Base-by-base conservation (phyloP, 2,888 invertebrate species). In the Andrena bicolor region DNA sequence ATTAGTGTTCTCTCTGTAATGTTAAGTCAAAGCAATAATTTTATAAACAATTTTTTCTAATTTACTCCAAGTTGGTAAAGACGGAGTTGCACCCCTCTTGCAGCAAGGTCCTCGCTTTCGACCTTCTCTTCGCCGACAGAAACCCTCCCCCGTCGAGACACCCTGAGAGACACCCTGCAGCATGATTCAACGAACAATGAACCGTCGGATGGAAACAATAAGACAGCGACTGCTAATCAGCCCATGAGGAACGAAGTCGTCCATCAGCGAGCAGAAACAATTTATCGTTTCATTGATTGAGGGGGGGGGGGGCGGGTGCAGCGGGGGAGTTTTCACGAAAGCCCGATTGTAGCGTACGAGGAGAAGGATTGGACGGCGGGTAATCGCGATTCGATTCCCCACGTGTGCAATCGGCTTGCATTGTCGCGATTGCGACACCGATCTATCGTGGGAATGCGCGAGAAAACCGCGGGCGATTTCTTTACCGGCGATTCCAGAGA, bases 361-460 rank as follows among this genome's bases (percentile, higher is more conserved):
- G 30, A 30, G 53, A 73, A 53, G 70, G 69, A 32, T 58, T n/a
- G 63, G 63, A 64, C 58, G 60, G 60, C 66, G 68, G 49, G 60
- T 72, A 83, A 76, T 83, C 49, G 72, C 71, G 76, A 75, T 76
- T 76, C 79, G 83, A 79, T 79, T 72, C 83, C 56, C 61, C 80
- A 58, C 77, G 84, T 80, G 74, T 80, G 75, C 80, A 73, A 80
- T 80, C 80, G 53, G 68, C 64, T 78, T 60, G 77, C 70, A 86
- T 88, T 82, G 75, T 85, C 80, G 79, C 75, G 65, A 82, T 88
- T 87, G 82, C 84, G 76, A 88, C 88, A 89, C 68, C 84, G 87
- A 89, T 88, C 85, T 85, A 87, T 87, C 88, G 88, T 88, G 88
- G 88, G 88, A 88, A 88, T 88, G 88, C 71, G 66, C 80, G 66